Conservation (phyloP, 1,140 invertebrate species). For the Psilanteris sp. region DNA sequence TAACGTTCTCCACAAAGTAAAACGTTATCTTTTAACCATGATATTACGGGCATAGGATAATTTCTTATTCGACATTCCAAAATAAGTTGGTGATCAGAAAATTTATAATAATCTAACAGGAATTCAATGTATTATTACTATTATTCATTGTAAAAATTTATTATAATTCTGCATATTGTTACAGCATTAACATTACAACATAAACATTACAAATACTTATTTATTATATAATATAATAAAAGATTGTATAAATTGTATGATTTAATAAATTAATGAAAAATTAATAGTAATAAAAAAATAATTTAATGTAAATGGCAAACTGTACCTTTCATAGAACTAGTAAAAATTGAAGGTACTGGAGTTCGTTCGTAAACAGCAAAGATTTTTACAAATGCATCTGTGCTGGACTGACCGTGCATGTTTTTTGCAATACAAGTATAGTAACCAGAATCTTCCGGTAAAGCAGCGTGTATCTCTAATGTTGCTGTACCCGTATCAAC, state of each 20-base stretch:
- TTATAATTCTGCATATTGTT: no score
- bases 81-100: slow-evolving; percentile 85
- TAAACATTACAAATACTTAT: no score
- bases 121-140: no score
- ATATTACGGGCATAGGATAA: slow-evolving; percentile 85
- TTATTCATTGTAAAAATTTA: no score
- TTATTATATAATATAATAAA: no score
- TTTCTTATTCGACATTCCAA: slow-evolving; percentile 88
- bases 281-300: no score
- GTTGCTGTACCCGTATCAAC: slow-evolving; percentile 85
- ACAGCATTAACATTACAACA: no score
- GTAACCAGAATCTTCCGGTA: slow-evolving; percentile 84
- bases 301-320: not conserved
- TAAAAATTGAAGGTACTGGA: slow-evolving; percentile 86
- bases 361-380: slow-evolving; percentile 85
- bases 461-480: slow-evolving; percentile 86
- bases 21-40: slow-evolving; percentile 87
- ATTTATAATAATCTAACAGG: slow-evolving; percentile 83
- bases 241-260: no score
- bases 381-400: slow-evolving; percentile 86
- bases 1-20: slow-evolving; percentile 82
- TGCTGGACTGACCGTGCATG: slow-evolving; percentile 84
- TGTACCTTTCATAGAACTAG: slow-evolving; percentile 85
- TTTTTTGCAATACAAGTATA: slow-evolving; percentile 89
- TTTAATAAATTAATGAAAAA: no score